Percentiles rank a stretch among this genome's conserved stretches.
phyloP scores from a whole-genome alignment of 2,113 vertebrate species.

The Tetrao urogallus region DNA sequence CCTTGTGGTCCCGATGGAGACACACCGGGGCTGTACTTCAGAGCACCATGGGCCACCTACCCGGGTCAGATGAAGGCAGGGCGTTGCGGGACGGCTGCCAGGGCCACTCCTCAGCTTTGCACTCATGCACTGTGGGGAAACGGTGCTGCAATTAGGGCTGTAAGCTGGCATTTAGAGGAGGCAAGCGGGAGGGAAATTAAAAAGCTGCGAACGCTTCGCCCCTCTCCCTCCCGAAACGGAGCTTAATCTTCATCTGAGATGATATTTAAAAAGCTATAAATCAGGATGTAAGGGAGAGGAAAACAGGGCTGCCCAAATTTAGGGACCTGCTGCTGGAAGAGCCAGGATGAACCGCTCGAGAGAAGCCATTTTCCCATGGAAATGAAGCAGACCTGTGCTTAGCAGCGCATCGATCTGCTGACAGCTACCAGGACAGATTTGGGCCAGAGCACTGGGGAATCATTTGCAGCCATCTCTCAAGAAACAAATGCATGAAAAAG shows the following conservation, averaged over 20 bases:
- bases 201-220: not conserved
- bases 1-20: not conserved
- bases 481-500: constrained; percentile 17
- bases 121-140: constrained; percentile 72
- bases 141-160: not conserved
- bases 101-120: constrained; percentile 47
- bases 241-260: constrained; percentile 23
- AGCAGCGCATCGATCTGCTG: constrained; percentile 61
- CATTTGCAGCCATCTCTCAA: constrained; percentile 38
- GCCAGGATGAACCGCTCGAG: constrained; percentile 41
- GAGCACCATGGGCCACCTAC: constrained; percentile 47
- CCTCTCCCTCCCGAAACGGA: not conserved
- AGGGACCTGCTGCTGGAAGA: constrained; percentile 1
- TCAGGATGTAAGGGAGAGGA: constrained; percentile 14
- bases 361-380: constrained; percentile 58
- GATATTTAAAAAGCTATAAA: constrained; percentile 36
- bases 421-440: constrained; percentile 59
- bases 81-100: constrained; percentile 48
- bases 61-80: constrained; percentile 71
- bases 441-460: constrained; percentile 67
- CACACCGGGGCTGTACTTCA: not conserved
- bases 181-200: not conserved
- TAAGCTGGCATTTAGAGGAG: not conserved
- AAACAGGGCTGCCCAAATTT: constrained; percentile 44
- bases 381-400: constrained; percentile 42